A percentile compares a stretch with the other conserved stretches of the same genome.
Conservation (phyloP, 2,113 vertebrate genomes). For the Bos indicus region DNA sequence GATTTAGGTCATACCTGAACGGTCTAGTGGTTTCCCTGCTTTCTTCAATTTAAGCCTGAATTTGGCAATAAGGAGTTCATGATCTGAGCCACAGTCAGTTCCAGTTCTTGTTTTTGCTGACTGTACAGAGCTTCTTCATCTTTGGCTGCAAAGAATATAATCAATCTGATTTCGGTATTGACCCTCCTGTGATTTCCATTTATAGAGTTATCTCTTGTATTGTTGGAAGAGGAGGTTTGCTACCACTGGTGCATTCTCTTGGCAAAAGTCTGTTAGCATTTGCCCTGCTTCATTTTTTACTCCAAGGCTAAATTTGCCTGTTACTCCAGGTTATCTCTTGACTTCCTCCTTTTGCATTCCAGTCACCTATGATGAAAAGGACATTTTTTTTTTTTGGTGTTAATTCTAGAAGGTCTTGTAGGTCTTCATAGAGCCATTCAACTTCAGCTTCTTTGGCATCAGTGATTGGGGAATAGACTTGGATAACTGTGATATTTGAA, state of each 20-base stretch:
- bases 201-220: not conserved
- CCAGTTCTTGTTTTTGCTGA: not conserved
- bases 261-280: not conserved
- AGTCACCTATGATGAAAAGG: not conserved
- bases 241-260: not conserved
- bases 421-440: not conserved
- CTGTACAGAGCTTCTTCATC: not conserved
- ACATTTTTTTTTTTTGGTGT: not conserved
- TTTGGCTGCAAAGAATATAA: not conserved
- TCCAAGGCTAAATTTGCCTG: not conserved
- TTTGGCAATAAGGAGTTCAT: not conserved
- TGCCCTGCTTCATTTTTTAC: not conserved
- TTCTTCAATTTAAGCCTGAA: not conserved
- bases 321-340: not conserved
- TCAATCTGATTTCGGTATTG: not conserved
- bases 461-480: not conserved
- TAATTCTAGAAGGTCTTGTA: not conserved
- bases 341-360: not conserved
- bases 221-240: not conserved
- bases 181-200: not conserved
- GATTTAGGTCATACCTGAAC: not conserved
- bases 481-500: not conserved
- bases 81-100: not conserved
- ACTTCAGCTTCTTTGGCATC: not conserved
- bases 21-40: not conserved